Evolutionary conservation across 1,140 invertebrate genomes (phyloP).

Genomic region (Apis laboriosa): DNA sequence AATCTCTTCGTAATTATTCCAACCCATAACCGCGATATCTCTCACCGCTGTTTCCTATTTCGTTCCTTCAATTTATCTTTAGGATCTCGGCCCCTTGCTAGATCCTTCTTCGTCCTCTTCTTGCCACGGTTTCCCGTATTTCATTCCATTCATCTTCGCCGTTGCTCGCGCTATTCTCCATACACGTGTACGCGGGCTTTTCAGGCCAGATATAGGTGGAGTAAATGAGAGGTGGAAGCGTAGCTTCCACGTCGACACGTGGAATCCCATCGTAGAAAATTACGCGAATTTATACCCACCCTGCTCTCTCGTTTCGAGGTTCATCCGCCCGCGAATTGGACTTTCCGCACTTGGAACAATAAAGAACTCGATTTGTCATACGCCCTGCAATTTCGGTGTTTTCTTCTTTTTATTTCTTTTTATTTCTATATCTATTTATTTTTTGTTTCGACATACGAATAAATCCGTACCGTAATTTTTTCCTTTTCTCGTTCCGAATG

Average conservation of each 20-base stretch:
- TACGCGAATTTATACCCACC: conserved; percentile 50
- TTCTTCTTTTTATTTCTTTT: no score
- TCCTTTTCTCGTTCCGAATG: no score
- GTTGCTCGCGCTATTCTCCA: conserved; percentile 24
- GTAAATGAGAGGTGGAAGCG: conserved; percentile 35
- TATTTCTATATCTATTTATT: no score
- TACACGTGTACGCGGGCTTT: conserved; percentile 24
- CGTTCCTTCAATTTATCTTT: conserved; percentile 13
- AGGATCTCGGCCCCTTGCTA: not conserved
- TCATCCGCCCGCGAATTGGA: conserved; percentile 49
- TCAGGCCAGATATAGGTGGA: conserved; percentile 29
- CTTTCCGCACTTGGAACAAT: conserved; percentile 27
- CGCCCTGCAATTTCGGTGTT: not conserved
- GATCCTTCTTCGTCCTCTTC: not conserved
- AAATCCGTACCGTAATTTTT: no score
- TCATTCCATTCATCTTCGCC: conserved; percentile 36
- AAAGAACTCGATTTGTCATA: conserved; percentile 27
- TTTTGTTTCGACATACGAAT: no score
- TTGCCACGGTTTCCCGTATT: conserved; percentile 2
- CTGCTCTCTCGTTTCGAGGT: conserved; percentile 14
- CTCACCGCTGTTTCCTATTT: not conserved
- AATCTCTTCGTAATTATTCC: not conserved
- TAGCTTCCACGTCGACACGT: conserved; percentile 48
- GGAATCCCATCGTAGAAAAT: conserved; percentile 60
- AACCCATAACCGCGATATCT: no score